A percentile compares a stretch with the other conserved stretches of the same genome.
phyloP scores from a whole-genome alignment of 2,888 invertebrate genomes.

The Drosophila engyochracea region DNA sequence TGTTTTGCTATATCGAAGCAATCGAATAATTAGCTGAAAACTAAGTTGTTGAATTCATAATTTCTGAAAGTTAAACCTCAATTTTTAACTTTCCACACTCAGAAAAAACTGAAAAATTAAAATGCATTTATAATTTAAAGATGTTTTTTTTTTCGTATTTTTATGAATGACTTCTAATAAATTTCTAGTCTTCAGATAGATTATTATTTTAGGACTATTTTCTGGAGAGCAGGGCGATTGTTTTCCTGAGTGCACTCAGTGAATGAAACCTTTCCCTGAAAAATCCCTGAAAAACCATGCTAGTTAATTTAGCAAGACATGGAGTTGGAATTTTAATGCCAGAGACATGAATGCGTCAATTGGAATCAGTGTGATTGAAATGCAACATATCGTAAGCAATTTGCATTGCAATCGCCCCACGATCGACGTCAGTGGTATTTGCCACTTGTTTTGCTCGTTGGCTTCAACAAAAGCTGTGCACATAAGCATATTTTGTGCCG shows the following conservation, averaged over 20 bases:
- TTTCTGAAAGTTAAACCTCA: background rate
- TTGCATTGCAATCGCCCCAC: constrained; percentile 31
- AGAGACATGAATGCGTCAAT: constrained; percentile 1
- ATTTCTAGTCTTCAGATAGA: too few species aligned
- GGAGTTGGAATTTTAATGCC: background rate
- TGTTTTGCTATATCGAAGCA: background rate
- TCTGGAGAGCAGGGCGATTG: background rate
- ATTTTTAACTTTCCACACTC: background rate
- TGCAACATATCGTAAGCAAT: constrained; percentile 25
- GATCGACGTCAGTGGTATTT: constrained; percentile 51
- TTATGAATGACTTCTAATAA: background rate
- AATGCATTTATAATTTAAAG: background rate
- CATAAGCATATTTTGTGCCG: constrained; percentile 39
- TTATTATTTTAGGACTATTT: background rate
- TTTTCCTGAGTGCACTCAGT: background rate
- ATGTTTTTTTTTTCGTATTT: background rate
- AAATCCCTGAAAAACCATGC: background rate
- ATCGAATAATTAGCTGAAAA: constrained; percentile 12
- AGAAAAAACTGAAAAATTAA: too few species aligned
- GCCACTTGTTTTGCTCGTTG: constrained; percentile 40
- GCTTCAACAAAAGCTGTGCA: constrained; percentile 20
- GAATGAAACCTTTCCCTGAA: background rate
- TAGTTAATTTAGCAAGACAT: background rate
- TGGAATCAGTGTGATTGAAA: constrained; percentile 5
- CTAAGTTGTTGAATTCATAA: background rate